Conservation (phyloP, 2,797 vertebrate genomes). For the Acestrorhynchus altus region DNA sequence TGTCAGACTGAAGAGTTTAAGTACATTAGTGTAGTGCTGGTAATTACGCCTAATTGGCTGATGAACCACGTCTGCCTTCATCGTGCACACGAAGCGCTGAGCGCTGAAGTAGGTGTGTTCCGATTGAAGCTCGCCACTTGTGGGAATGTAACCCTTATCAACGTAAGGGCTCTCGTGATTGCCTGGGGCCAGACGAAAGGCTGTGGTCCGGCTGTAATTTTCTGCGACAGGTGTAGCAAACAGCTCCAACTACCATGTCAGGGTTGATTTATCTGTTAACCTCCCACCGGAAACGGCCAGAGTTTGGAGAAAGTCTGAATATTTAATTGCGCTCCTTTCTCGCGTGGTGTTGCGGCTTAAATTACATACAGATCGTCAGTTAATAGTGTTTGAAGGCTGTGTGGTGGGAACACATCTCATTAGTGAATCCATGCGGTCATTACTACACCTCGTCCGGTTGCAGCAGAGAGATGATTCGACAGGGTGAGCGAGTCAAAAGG, state of each 20-base stretch:
- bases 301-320: background rate
- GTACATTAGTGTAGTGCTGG: conserved; percentile 25
- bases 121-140: conserved; percentile 36
- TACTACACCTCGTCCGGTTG: too few relatives aligned
- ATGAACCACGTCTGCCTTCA: conserved; percentile 25
- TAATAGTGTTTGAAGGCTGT: background rate
- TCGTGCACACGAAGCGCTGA: conserved; percentile 11
- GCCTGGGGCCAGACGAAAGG: conserved; percentile 20
- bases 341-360: background rate
- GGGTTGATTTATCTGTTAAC: background rate
- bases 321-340: background rate
- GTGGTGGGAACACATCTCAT: background rate
- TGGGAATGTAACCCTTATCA: conserved; percentile 11
- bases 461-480: too few relatives aligned
- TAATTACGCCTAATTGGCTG: conserved; percentile 41
- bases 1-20: conserved; percentile 3
- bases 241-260: conserved; percentile 9
- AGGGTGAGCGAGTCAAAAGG: too few relatives aligned
- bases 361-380: background rate
- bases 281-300: too few relatives aligned
- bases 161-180: conserved; percentile 34
- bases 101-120: conserved; percentile 32
- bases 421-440: too few relatives aligned
- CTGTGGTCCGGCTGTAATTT: conserved; percentile 19
- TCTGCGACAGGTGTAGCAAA: background rate